Percentiles rank a stretch among this genome's conserved stretches.
Evolutionary conservation across 2,113 vertebrate genomes (phyloP).

Genomic region (Trochalopteron elliotii): DNA sequence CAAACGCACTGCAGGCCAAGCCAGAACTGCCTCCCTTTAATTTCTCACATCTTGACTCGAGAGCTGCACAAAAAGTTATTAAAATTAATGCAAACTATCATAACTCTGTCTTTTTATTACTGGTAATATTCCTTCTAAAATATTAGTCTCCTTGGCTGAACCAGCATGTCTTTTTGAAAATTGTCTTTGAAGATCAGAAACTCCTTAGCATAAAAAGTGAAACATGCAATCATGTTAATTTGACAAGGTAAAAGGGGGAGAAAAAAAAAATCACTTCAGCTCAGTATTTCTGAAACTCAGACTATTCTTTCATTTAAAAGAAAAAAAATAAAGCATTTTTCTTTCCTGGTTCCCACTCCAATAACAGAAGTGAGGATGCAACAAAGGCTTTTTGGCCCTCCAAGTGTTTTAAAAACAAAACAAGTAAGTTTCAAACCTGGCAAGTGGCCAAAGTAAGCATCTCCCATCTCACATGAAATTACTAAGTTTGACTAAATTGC

Average conservation of each 20-base stretch:
- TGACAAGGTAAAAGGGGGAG: conserved; percentile 37
- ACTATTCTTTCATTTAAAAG: conserved; percentile 18
- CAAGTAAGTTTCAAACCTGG: not conserved
- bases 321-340: not conserved
- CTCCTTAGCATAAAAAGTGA: conserved; percentile 57
- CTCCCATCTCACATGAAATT: not conserved
- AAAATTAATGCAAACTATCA: conserved; percentile 74
- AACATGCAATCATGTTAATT: conserved; percentile 58
- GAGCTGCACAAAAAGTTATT: conserved; percentile 63
- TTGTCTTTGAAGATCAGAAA: conserved; percentile 63
- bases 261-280: not conserved
- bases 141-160: conserved; percentile 65
- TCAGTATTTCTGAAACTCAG: conserved; percentile 44
- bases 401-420: not conserved
- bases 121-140: conserved; percentile 70
- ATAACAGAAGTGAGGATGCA: not conserved
- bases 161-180: conserved; percentile 58
- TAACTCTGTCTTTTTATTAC: conserved; percentile 71
- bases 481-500: not conserved
- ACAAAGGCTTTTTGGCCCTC: not conserved
- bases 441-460: conserved; percentile 10
- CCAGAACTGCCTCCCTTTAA: conserved; percentile 41
- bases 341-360: not conserved
- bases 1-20: conserved; percentile 32
- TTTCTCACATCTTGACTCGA: conserved; percentile 57